Evolutionary conservation across 2,888 invertebrate genomes (phyloP).

Genomic region (Tineola bisselliella): DNA sequence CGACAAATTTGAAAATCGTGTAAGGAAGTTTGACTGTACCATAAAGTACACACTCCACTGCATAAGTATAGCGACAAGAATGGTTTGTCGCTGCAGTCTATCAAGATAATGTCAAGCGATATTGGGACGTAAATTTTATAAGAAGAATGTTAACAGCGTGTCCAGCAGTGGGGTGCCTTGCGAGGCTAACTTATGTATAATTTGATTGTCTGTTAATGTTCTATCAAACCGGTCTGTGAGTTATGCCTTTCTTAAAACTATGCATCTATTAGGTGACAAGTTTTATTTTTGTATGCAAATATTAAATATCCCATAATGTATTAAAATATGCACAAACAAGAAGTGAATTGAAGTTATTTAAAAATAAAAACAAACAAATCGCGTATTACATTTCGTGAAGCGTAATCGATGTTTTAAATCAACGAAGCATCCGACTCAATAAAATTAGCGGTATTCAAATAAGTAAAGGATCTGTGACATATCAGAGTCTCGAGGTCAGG

Average conservation of each 20-base stretch:
- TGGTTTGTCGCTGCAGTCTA: conserved; percentile 19
- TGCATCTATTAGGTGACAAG: not conserved
- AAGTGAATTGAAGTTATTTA: not conserved
- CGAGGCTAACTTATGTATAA: not conserved
- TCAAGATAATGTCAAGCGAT: conserved; percentile 23
- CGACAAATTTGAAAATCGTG: not conserved
- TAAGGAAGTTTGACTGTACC: not conserved
- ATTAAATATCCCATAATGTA: too few species aligned
- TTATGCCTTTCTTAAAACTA: not conserved
- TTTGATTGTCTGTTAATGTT: conserved; percentile 5
- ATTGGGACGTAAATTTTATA: conserved; percentile 19
- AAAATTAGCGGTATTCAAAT: conserved; percentile 13
- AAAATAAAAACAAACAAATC: not conserved
- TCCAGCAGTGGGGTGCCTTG: conserved; percentile 10
- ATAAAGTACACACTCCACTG: not conserved
- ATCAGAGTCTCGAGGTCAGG: conserved; percentile 16
- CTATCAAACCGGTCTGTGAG: not conserved
- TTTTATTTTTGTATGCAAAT: too few species aligned
- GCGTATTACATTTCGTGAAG: not conserved
- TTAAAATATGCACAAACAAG: not conserved
- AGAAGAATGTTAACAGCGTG: conserved; percentile 13
- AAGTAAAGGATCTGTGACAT: conserved; percentile 13
- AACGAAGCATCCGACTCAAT: conserved; percentile 9
- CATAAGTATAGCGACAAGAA: not conserved
- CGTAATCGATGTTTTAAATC: conserved; percentile 11